Evolutionary conservation across 2,113 vertebrate species (phyloP), one percentile per base, ranked within the genome.

Genomic region (Ursus arctos): DNA sequence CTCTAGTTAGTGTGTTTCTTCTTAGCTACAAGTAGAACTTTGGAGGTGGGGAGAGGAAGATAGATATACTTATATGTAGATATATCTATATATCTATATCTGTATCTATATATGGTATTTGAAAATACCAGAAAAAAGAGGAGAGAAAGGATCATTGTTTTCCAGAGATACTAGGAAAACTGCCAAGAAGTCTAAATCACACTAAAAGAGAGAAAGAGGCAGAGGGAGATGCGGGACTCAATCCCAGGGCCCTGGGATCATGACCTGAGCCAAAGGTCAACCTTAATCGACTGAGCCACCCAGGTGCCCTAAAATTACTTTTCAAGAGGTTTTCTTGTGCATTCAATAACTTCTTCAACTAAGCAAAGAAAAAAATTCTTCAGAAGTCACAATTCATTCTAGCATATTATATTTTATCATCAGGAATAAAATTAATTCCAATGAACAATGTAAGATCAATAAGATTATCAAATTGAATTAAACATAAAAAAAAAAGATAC

Each of bases 391-490:
- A 88, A 18, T 94, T 94, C 43, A 63, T 51, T 84, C 63, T 85
- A 69, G 14, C 12, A 92, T 63, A 81, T 13, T 79, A 80, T 94
- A 91, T 74, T 93, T 79, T 74, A 95, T 85, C 47, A 91, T 51
- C 36, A 79, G 51, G 19, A 93, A 80, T 84, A 92, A 87, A 91
- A 85, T 67, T 61, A 95, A 74, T 85, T 76, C 24, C 51, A 63
- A 63, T 77, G 24, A 81, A 94, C 74, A 18, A 2, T 74, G 53
- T 65, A 79, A 51, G 22, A 47, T 93, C 53, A 63, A 87, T 55
- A 12, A 92, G 18, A 76, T 94, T 71, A 84, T 91, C 33, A 74
- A 87, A 79, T 74, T 88, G 69, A 96, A 72, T 83, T 87, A 91
- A 95, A 69, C 21, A 63, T 82, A 12, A 61, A 65, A 65, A 69